phyloP scores from a whole-genome alignment of 2,113 vertebrate species.

The Aptenodytes forsteri region DNA sequence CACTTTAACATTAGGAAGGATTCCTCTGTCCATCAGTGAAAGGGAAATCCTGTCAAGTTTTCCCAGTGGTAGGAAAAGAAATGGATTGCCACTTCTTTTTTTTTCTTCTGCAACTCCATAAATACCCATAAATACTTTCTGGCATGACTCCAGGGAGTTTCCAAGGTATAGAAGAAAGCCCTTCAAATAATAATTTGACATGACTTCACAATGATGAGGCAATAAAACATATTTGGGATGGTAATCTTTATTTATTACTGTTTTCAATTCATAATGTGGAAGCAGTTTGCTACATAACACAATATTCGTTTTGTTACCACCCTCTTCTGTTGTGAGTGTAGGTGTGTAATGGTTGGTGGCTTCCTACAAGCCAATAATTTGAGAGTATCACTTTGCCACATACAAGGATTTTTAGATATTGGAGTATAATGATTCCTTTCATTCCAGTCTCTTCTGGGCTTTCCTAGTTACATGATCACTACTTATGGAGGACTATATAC shows the following conservation, averaged over 20 bases:
- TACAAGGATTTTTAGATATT: background rate
- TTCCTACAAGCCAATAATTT: background rate
- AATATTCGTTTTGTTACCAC: background rate
- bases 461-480: background rate
- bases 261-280: background rate
- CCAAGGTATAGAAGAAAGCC: background rate
- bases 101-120: background rate
- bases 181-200: background rate
- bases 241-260: background rate
- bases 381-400: background rate
- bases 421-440: background rate
- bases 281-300: background rate
- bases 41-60: background rate
- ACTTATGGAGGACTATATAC: fast-evolving
- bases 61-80: background rate
- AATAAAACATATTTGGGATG: background rate
- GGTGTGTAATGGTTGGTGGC: fast-evolving
- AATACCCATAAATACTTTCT: background rate
- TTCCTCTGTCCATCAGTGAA: background rate
- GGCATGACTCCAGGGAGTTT: background rate
- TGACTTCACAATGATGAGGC: background rate
- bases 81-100: background rate
- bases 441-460: background rate
- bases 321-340: background rate
- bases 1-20: background rate